These are phyloP conservation scores for Saimiri boliviensis DNA, from an alignment of 2,113 vertebrate species.

Conservation along the genomic window DNA sequence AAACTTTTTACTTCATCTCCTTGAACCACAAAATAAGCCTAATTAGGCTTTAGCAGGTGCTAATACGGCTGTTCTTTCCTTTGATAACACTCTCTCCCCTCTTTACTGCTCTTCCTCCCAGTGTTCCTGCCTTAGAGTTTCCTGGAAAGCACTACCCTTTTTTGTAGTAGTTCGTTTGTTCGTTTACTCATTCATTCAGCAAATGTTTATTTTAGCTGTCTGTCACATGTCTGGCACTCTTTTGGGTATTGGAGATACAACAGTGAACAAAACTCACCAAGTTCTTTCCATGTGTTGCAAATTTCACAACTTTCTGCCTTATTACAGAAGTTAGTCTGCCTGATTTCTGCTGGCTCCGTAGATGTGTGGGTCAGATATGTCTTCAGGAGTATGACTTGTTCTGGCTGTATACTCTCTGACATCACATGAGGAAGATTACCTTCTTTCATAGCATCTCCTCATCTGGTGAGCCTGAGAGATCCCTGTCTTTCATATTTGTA, in stretches of 20 bases:
- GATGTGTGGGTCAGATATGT: not conserved
- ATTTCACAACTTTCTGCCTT: not conserved
- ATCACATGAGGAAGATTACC: not conserved
- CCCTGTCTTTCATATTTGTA: not conserved
- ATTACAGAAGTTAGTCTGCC: not conserved
- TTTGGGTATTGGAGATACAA: not conserved
- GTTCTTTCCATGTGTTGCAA: not conserved
- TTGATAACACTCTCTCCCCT: not conserved
- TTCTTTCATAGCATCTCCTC: not conserved
- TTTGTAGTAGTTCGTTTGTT: not conserved
- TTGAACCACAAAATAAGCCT: not conserved
- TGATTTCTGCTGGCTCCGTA: not conserved
- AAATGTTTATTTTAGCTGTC: not conserved
- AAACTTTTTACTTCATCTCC: not conserved
- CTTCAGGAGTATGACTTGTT: constrained; percentile 3
- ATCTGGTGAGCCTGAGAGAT: not conserved
- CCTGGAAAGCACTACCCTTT: not conserved
- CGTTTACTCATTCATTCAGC: not conserved
- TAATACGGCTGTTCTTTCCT: not conserved
- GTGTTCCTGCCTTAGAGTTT: not conserved
- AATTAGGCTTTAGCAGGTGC: not conserved
- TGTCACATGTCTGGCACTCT: not conserved
- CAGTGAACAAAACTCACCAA: not conserved
- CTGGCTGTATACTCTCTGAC: not conserved
- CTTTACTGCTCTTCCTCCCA: not conserved